Evolutionary conservation across 2,888 invertebrate species (phyloP), one percentile per base, ranked within the genome.

Genomic region (Archips crataeganus): DNA sequence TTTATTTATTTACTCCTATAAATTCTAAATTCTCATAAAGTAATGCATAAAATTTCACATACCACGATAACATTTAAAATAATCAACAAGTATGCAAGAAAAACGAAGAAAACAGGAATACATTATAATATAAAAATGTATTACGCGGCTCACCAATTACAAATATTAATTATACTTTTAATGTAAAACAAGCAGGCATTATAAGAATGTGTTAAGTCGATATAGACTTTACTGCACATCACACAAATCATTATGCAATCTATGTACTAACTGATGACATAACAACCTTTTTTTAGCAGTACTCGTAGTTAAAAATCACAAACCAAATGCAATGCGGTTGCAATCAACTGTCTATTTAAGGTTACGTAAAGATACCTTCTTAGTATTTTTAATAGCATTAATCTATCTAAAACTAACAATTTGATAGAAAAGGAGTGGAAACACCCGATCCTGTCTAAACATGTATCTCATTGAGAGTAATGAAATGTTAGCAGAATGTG

Each of bases 271-370:
- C 23, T n/a, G n/a, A n/a, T 8, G 60, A 39, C n/a, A 54, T 54
- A 2, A 2, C 8, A 13, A n/a, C 60, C 1, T 39, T 45, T 45
- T 13, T n/a, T 45, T 9, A 60, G 13, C 13, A 60, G 60, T n/a
- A n/a, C n/a, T n/a, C n/a, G n/a, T 36, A 60, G 34, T 60, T 60
- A 60, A 60, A 60, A 36, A 13, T 36, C 45, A 36, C n/a, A 60
- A 8, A 13, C 60, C 13, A 60, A 60, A n/a, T n/a, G 36, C 39
- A 3, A 15, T 9, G 9, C 39, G 15, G 39, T 39, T 10, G 54
- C 15, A 61, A 10, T 10, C 15, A 61, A 61, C 39, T 10, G 61
- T 39, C 39, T 42, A 10, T 1, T 9, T 9, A 39, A 39, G 8
- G 39, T 42, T 13, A 42, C 39, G 8, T 15, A 61, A 39, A 4